Conservation (phyloP, 2,888 invertebrate species). For the Drosophila lacicola region DNA sequence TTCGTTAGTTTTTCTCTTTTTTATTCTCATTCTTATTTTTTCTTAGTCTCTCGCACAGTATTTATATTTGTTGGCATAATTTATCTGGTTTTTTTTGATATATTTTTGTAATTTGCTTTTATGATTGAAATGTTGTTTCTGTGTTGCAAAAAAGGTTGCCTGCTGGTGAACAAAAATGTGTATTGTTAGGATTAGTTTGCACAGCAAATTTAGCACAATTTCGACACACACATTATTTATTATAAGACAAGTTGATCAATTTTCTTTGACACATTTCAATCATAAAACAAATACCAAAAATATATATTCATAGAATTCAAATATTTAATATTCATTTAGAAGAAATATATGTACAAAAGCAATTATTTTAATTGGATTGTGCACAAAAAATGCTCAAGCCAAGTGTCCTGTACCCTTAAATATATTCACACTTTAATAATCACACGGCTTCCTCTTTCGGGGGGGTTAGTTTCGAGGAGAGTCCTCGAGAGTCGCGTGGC, state of each 20-base stretch:
- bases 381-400: slow-evolving; percentile 6
- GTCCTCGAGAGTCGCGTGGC: slow-evolving; percentile 60
- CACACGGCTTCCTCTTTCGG: neutral
- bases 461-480: slow-evolving; percentile 29
- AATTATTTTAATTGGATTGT: slow-evolving; percentile 60
- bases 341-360: slow-evolving; percentile 29
- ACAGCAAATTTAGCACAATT: slow-evolving; percentile 37
- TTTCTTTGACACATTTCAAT: slow-evolving; percentile 85
- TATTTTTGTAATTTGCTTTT: slow-evolving; percentile 69
- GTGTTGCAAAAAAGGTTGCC: slow-evolving; percentile 85
- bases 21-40: slow-evolving; percentile 34
- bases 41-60: slow-evolving; percentile 28
- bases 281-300: slow-evolving; percentile 83
- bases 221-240: slow-evolving; percentile 23
- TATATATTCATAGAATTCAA: slow-evolving; percentile 39
- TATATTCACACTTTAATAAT: slow-evolving; percentile 21
- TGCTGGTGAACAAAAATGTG: slow-evolving; percentile 77
- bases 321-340: slow-evolving; percentile 42
- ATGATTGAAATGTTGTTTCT: slow-evolving; percentile 86
- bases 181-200: slow-evolving; percentile 63
- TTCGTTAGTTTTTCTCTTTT: slow-evolving; percentile 83
- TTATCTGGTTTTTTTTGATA: slow-evolving; percentile 24
- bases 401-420: neutral
- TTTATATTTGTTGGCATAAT: slow-evolving; percentile 16
- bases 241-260: slow-evolving; percentile 33